Evolutionary conservation across 2,113 vertebrate species (phyloP), one percentile per base, ranked within the genome.

Genomic region (Sarotherodon lohbergeri): DNA sequence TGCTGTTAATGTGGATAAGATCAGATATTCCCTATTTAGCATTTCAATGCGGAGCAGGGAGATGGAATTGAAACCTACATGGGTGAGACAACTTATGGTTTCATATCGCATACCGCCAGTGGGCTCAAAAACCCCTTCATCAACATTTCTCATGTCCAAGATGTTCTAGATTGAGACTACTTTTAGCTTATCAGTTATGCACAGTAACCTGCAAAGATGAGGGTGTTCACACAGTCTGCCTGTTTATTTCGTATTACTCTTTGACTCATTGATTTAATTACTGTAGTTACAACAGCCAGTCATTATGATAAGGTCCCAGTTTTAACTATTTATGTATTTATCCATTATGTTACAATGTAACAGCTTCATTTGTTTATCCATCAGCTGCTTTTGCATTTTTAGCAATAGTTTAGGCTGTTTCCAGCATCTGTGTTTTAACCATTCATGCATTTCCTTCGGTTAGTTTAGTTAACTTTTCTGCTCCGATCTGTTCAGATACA

Each of bases 21-120:
- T 80, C 85, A 36, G 68, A 76, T 66, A 76, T 80, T 56, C n/a
- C 78, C 34, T n/a, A 36, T 48, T 90, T 76, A 80, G 80, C 81
- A 22, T 86, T 80, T 90, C 27, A 84, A 2, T 22, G 19, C 24
- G 4, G 36, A 32, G 17, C 6, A 1, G 5, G 50, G 3, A 85
- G 55, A 76, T 22, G 46, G 27, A 81, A 48, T 73, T 43, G 3
- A 59, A 87, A 6, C 5, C 11, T 16, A n/a, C 54, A 6, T 17
- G 56, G 12, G 17, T 4, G 71, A 83, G 34, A 46, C 24, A 27
- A 48, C 59, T 83, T 78, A 16, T 50, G 27, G 43, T 78, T 71
- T 71, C n/a, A 27, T 76, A 27, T 76, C 22, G 2, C 14, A 17
- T 48, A 11, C 22, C 9, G 22, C 24, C 41, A 73, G 68, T 27